Percentiles rank a stretch among this genome's conserved stretches.
Conservation (phyloP, 35 echinoderm and acorn worm species). For the Anneissia japonica region DNA sequence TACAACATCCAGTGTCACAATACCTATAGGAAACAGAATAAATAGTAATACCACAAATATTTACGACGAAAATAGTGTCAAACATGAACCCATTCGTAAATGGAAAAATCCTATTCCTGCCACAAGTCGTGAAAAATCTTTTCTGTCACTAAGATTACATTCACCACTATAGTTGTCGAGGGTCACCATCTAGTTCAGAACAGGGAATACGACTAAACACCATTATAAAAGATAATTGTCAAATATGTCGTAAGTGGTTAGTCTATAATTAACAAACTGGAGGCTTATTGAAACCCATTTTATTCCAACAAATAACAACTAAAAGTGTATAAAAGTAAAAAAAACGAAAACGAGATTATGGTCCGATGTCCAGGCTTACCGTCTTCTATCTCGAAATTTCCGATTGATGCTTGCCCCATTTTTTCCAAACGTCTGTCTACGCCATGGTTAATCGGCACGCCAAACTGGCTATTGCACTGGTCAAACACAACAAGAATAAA, state of each 20-base stretch:
- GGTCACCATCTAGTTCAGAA: background rate
- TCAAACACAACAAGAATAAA: background rate
- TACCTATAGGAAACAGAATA: background rate
- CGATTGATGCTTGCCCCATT: constrained; percentile 47
- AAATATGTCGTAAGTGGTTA: too few species aligned
- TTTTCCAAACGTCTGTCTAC: constrained; percentile 39
- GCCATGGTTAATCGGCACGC: constrained; percentile 17
- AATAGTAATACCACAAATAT: background rate
- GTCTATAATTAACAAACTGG: too few species aligned
- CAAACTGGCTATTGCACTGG: constrained; percentile 21
- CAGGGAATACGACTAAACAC: background rate
- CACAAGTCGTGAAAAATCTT: background rate
- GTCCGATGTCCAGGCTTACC: too few species aligned
- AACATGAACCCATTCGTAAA: background rate
- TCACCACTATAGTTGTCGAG: background rate
- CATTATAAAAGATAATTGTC: too few species aligned
- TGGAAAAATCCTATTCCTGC: background rate
- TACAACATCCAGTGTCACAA: constrained; percentile 19
- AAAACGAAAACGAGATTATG: background rate
- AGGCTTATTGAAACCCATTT: too few species aligned
- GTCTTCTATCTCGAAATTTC: constrained; percentile 25
- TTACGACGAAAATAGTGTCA: background rate
- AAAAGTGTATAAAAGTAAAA: too few species aligned
- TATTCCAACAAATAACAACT: too few species aligned
- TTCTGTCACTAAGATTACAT: background rate